Evolutionary conservation across 2,797 vertebrate species (phyloP), one percentile per base, ranked within the genome.

Genomic region (Poliocrania exsul): DNA sequence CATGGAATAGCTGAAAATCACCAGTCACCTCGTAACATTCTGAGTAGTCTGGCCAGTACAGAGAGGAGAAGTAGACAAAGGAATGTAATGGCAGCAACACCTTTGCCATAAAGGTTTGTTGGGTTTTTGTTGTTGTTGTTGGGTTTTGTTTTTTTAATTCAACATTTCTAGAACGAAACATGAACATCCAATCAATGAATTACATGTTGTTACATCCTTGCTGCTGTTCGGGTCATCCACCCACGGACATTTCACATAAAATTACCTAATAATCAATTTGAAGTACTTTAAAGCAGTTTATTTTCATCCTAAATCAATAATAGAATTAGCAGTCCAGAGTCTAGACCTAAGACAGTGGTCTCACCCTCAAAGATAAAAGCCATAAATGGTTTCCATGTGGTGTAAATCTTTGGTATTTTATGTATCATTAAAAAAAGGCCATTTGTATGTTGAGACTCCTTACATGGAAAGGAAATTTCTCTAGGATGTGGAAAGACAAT

Each of bases 1-100:
- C 71, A 58, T 46, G 57, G 80, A 96, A 69, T 90, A 95, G 33
- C 88, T 89, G 56, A 67, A 88, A 73, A 87, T 82, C 74, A 78
- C 51, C 62, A 66, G 31, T 66, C 38, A 86, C 38, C 72, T 72
- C 81, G 37, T 66, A 88, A 86, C 29, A 66, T 42, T 62, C n/a
- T 56, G 73, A 88, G 18, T 20, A 62, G 51, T 23, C 37, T 54
- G 54, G 16, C 40, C 78, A 64, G 47, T 16, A 31, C 3, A 73
- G 33, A 85, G 33, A 54, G 29, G 9, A 85, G 56, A 66, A 62
- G 49, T 5, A 20, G 61, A 75, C 7, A 12, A 33, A 42, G 31
- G 79, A 88, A 75, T 5, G 4, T 13, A 67, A 74, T 12, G 17
- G 25, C 44, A 69, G 35, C 16, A 84, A 20, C 21, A 16, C 16